Evolutionary conservation across 2,113 vertebrate genomes (phyloP).

Genomic region (Oreocharis arfaki): DNA sequence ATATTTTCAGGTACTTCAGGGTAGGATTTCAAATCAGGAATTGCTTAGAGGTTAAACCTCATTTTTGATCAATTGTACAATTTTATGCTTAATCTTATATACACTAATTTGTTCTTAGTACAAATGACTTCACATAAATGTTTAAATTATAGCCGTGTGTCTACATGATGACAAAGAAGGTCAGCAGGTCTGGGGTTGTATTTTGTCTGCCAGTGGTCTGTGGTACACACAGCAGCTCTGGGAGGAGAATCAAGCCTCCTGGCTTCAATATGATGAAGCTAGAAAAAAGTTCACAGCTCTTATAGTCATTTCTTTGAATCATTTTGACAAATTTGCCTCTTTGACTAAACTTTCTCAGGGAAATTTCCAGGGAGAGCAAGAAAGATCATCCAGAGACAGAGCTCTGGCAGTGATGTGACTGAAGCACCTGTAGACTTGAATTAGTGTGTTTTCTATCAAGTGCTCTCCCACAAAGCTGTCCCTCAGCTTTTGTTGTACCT

Average conservation of each 20-base stretch:
- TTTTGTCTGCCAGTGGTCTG: not conserved
- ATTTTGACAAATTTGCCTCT: not conserved
- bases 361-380: not conserved
- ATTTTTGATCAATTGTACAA: not conserved
- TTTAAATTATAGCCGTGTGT: not conserved
- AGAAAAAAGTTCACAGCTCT: not conserved
- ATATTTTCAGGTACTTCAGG: not conserved
- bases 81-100: not conserved
- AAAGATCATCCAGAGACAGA: not conserved
- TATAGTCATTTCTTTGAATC: not conserved
- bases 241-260: not conserved
- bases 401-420: not conserved
- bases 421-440: not conserved
- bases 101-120: not conserved
- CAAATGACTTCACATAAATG: not conserved
- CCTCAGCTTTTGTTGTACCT: not conserved
- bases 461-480: not conserved
- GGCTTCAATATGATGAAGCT: not conserved
- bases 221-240: accelerated
- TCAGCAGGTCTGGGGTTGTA: not conserved
- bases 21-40: not conserved
- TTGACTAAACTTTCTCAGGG: not conserved
- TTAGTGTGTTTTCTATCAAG: not conserved
- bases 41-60: not conserved
- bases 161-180: not conserved